A percentile compares a stretch with the other conserved stretches of the same genome.
These are phyloP conservation scores for Cepaea hortensis DNA, from an alignment of 2,888 invertebrate genomes.

Conservation along the genomic window DNA sequence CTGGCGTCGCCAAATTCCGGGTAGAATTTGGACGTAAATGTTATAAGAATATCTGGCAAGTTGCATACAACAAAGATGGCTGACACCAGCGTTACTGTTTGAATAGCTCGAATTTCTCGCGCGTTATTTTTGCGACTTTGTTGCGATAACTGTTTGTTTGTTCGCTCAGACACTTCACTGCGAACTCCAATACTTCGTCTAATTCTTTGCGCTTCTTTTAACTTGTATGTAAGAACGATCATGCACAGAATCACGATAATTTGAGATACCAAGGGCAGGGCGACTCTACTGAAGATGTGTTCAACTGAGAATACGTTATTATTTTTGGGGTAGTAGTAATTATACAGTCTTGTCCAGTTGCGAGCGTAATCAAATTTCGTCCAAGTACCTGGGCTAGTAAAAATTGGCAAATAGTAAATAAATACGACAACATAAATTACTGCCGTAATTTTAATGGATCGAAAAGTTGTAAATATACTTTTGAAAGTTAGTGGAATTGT, in stretches of 20 bases:
- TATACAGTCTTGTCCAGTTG: slow-evolving; percentile 3
- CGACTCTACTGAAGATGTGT: background rate
- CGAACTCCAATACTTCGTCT: background rate
- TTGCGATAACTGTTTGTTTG: background rate
- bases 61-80: slow-evolving; percentile 21
- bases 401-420: slow-evolving; percentile 10
- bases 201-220: background rate
- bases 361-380: background rate
- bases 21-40: background rate
- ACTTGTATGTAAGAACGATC: slow-evolving; percentile 4
- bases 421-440: background rate
- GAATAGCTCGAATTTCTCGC: slow-evolving; percentile 14
- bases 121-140: background rate
- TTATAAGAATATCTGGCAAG: background rate
- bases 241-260: background rate
- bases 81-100: background rate
- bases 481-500: slow-evolving; percentile 24
- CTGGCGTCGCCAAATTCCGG: background rate
- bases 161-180: background rate
- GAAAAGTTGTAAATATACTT: slow-evolving; percentile 10
- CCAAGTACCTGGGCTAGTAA: background rate
- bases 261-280: slow-evolving; percentile 6
- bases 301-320: background rate
- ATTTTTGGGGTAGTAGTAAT: background rate
- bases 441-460: background rate